phyloP scores from a whole-genome alignment of 2,797 vertebrate species.

The Nyctibius grandis region DNA sequence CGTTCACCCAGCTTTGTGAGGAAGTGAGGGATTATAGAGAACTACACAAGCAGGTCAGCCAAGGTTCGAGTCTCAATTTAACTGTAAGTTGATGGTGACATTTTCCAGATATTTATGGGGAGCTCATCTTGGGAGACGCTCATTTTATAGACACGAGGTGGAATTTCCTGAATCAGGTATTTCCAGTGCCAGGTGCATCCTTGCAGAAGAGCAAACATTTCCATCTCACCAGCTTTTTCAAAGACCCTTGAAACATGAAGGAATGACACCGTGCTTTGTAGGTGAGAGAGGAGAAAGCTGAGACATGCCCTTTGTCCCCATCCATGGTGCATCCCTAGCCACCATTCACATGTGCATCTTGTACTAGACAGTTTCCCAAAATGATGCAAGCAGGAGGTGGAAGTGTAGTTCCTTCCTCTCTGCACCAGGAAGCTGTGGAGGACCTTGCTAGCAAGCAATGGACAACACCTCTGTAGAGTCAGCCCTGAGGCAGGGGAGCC shows the following conservation, averaged over 20 bases:
- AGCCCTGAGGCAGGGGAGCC: not conserved
- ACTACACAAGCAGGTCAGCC: conserved; percentile 68
- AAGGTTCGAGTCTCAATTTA: conserved; percentile 69
- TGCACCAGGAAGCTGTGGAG: not conserved
- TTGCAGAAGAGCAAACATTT: not conserved
- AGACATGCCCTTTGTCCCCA: not conserved
- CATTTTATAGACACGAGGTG: conserved; percentile 13
- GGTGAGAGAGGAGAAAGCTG: not conserved
- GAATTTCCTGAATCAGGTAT: conserved; percentile 44
- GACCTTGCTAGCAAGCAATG: not conserved
- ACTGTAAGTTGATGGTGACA: conserved; percentile 29
- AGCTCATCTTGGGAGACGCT: conserved; percentile 39
- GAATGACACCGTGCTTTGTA: not conserved
- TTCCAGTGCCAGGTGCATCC: not conserved
- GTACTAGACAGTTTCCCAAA: not conserved
- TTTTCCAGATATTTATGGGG: conserved; percentile 71
- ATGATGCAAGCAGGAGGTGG: not conserved
- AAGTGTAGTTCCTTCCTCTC: not conserved
- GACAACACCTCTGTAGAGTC: not conserved
- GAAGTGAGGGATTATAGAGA: conserved; percentile 71
- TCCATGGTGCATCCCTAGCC: not conserved
- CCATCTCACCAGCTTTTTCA: not conserved
- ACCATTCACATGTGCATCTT: not conserved
- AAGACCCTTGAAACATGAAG: not conserved
- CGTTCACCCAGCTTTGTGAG: conserved; percentile 45